Percentiles rank a stretch among this genome's conserved stretches.
phyloP scores from a whole-genome alignment of 2,113 vertebrate genomes.

The Plectropomus leopardus region DNA sequence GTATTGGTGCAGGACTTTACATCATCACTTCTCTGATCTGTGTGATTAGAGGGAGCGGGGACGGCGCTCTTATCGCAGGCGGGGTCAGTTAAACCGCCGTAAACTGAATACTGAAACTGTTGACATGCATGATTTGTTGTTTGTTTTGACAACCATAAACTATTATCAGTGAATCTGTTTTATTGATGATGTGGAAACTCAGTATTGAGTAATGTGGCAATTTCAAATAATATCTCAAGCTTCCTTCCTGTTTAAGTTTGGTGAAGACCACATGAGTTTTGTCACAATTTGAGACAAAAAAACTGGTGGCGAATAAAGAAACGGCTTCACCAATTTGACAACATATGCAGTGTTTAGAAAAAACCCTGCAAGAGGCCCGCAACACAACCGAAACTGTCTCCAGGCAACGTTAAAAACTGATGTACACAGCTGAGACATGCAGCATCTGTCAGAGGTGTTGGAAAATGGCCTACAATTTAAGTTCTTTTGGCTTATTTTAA shows the following conservation, averaged over 20 bases:
- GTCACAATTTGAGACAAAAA: background rate
- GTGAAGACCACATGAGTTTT: background rate
- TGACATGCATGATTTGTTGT: background rate
- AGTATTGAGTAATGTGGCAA: background rate
- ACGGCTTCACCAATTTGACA: too few relatives aligned
- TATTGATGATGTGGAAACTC: background rate
- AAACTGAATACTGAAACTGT: background rate
- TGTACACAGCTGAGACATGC: too few relatives aligned
- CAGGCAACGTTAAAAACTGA: too few relatives aligned
- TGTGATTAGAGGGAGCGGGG: constrained; percentile 68
- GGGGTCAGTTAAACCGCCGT: constrained; percentile 72
- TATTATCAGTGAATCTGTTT: background rate
- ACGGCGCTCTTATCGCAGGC: constrained; percentile 83
- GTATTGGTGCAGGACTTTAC: constrained; percentile 73
- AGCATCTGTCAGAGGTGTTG: too few relatives aligned
- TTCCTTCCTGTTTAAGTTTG: constrained; percentile 30
- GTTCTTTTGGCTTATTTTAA: too few relatives aligned
- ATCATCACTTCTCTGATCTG: constrained; percentile 82
- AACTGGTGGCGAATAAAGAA: too few relatives aligned
- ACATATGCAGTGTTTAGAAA: too few relatives aligned
- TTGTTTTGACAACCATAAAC: constrained; percentile 15
- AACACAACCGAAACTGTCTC: too few relatives aligned
- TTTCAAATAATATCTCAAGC: background rate
- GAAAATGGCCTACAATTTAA: too few relatives aligned
- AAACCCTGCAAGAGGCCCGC: too few relatives aligned